These are phyloP conservation scores for Corydoras maculifer DNA, from an alignment of 2,113 vertebrate genomes.

Conservation along the genomic window DNA sequence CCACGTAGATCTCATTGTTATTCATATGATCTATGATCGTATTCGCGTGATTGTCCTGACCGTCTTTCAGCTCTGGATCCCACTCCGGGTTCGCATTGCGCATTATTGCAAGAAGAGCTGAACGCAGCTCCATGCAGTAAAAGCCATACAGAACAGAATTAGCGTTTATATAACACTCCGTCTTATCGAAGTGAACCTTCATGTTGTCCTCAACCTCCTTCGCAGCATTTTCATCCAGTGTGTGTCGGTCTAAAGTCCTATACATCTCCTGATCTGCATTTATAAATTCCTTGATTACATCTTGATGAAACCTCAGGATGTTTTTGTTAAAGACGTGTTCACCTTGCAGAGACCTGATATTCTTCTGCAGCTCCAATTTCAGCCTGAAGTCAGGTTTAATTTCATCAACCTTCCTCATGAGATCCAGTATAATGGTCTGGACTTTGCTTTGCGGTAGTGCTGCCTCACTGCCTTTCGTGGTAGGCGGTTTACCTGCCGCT, in stretches of 20 bases:
- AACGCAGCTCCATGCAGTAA: not conserved
- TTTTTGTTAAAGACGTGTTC: too few species aligned
- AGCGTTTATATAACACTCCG: slow-evolving; percentile 1
- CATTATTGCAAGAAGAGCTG: not conserved
- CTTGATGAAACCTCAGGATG: too few species aligned
- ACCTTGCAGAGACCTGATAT: not conserved
- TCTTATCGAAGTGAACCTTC: not conserved
- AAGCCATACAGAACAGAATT: not conserved
- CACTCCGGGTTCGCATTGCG: not conserved
- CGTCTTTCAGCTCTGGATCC: not conserved
- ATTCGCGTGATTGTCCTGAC: not conserved
- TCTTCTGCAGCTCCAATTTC: not conserved
- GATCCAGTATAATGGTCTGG: not conserved
- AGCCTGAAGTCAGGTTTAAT: not conserved
- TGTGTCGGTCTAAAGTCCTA: not conserved
- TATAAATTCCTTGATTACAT: too few species aligned
- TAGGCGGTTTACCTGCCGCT: not conserved
- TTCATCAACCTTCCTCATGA: not conserved
- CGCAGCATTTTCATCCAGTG: not conserved
- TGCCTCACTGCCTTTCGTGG: not conserved
- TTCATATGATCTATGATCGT: not conserved
- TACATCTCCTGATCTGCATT: too few species aligned
- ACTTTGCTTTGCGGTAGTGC: not conserved
- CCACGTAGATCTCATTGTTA: not conserved
- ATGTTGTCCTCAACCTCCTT: not conserved